These are phyloP conservation scores for Chaunax sp. DNA, from an alignment of 2,797 vertebrate genomes.

Conservation along the genomic window DNA sequence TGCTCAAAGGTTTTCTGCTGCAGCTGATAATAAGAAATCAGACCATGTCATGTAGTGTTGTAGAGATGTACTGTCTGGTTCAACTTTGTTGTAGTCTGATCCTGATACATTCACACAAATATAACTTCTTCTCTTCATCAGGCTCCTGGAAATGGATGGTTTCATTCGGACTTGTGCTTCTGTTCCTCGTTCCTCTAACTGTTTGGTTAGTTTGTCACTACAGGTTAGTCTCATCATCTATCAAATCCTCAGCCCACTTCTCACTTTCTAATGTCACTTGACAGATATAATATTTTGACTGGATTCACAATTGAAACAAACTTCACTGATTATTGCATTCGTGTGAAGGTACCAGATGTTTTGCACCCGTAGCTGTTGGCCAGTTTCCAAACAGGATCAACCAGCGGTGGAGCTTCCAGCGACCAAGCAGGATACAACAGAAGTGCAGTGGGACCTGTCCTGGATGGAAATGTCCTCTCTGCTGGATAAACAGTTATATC, in stretches of 20 bases:
- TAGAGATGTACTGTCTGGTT: too few relatives aligned
- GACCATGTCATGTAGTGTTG: too few relatives aligned
- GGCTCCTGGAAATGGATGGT: slow-evolving; percentile 70
- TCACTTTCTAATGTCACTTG: neutral
- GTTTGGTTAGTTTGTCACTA: slow-evolving; percentile 46
- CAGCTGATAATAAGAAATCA: too few relatives aligned
- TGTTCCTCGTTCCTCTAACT: slow-evolving; percentile 63
- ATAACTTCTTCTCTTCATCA: slow-evolving; percentile 39
- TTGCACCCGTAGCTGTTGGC: slow-evolving; percentile 45
- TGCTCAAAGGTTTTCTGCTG: too few relatives aligned
- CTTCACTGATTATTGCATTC: slow-evolving; percentile 13
- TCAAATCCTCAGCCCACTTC: neutral
- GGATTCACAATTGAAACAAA: slow-evolving; percentile 25
- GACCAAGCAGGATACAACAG: slow-evolving; percentile 79
- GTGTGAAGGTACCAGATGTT: slow-evolving; percentile 42
- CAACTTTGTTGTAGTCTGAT: neutral
- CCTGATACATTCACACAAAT: neutral
- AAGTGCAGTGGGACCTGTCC: slow-evolving; percentile 84
- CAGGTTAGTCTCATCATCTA: slow-evolving; percentile 48
- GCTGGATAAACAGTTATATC: slow-evolving; percentile 66
- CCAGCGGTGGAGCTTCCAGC: slow-evolving; percentile 63
- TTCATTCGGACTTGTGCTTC: slow-evolving; percentile 48
- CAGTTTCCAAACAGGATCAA: slow-evolving; percentile 42
- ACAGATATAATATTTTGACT: neutral
- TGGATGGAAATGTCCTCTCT: slow-evolving; percentile 85